Evolutionary conservation across 2,888 invertebrate species (phyloP).

Genomic region (Cataglyphis livida): DNA sequence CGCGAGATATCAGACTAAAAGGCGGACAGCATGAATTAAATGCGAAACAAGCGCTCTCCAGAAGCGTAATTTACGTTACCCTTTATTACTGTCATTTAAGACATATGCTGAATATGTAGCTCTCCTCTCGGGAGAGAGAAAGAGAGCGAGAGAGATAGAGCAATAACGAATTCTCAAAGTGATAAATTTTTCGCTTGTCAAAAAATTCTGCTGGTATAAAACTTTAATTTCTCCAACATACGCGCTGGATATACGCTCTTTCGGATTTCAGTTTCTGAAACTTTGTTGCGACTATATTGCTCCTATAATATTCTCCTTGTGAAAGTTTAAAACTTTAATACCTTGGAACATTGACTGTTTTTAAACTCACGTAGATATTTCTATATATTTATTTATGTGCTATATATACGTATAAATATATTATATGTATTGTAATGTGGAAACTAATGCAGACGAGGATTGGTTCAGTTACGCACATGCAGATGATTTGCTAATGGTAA

Average conservation of each 20-base stretch:
- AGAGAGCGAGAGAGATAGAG: too few relatives aligned
- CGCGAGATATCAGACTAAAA: constrained; percentile 34
- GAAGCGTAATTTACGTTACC: constrained; percentile 24
- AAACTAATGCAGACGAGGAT: too few relatives aligned
- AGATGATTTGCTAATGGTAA: too few relatives aligned
- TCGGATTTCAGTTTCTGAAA: neutral
- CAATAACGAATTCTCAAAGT: neutral
- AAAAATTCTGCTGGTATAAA: constrained; percentile 3
- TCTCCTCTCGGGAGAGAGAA: too few relatives aligned
- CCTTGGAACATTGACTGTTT: constrained; percentile 28
- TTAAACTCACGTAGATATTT: constrained; percentile 2
- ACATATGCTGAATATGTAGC: constrained; percentile 34
- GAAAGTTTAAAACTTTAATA: constrained; percentile 11
- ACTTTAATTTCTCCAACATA: neutral
- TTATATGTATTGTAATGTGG: too few relatives aligned
- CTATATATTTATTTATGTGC: neutral
- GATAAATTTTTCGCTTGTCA: neutral
- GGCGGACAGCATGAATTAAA: constrained; percentile 19
- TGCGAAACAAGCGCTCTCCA: constrained; percentile 13
- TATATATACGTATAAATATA: too few relatives aligned
- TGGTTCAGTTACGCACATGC: too few relatives aligned
- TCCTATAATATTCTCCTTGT: neutral
- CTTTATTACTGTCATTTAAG: constrained; percentile 12
- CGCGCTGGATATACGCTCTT: neutral
- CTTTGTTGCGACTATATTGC: neutral